A percentile compares a stretch with the other conserved stretches of the same genome.
Conservation (phyloP, 2,113 vertebrate species). For the Gavia stellata region DNA sequence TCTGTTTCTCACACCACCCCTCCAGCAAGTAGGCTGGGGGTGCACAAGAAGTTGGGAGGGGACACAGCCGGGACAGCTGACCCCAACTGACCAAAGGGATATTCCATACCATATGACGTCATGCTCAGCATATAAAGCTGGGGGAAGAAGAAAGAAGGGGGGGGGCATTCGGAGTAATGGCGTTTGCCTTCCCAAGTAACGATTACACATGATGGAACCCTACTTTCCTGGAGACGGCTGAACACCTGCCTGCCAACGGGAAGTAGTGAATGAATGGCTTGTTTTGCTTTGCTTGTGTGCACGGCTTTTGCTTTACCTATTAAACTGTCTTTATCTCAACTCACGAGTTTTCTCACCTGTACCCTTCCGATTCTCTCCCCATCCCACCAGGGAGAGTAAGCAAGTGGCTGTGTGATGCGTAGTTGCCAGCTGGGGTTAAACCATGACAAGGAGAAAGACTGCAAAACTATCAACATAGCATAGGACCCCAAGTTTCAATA, state of each 20-base stretch:
- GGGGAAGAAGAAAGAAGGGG: neutral
- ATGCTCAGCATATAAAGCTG: neutral
- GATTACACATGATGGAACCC: fast-evolving
- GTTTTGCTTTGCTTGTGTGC: neutral
- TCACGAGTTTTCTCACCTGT: neutral
- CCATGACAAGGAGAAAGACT: neutral
- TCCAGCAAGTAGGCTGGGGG: neutral
- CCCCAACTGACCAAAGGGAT: too few species aligned
- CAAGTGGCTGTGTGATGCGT: neutral
- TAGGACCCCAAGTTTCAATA: neutral
- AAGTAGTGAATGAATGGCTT: neutral
- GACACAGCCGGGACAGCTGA: neutral
- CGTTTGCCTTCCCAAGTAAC: neutral
- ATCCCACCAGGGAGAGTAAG: neutral
- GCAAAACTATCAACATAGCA: neutral
- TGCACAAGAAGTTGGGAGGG: neutral
- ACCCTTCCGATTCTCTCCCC: neutral
- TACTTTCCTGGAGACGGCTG: neutral
- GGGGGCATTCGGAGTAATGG: too few species aligned
- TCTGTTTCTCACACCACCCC: neutral
- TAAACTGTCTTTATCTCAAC: neutral
- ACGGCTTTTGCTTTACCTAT: neutral
- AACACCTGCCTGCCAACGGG: neutral
- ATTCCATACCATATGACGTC: fast-evolving
- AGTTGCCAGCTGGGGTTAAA: neutral